A percentile compares a stretch with the other conserved stretches of the same genome.
Evolutionary conservation across 2,888 invertebrate genomes (phyloP).

Genomic region (Stictocephala bisonia): DNA sequence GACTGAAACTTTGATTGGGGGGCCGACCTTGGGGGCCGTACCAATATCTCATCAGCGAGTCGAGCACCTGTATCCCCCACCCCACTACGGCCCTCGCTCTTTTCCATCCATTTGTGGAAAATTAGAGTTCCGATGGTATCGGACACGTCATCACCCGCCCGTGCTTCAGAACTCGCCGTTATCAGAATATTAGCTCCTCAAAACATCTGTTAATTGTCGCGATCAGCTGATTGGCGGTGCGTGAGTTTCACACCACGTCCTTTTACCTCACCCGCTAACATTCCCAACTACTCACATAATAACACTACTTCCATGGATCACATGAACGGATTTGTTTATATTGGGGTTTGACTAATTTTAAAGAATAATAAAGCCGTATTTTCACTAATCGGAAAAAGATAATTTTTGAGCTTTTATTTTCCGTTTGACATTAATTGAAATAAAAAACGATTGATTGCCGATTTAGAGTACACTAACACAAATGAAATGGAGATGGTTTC

Average conservation of each 20-base stretch:
- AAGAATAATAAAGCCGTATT: too few species aligned
- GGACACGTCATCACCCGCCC: slow-evolving; percentile 2
- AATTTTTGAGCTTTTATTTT: too few species aligned
- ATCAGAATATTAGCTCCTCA: slow-evolving; percentile 40
- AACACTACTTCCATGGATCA: too few species aligned
- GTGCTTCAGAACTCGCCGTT: slow-evolving; percentile 28
- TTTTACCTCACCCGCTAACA: too few species aligned
- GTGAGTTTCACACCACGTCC: slow-evolving; percentile 4
- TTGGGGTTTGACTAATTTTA: too few species aligned
- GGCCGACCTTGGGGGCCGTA: slow-evolving; percentile 45
- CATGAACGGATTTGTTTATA: too few species aligned
- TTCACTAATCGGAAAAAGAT: too few species aligned
- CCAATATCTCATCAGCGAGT: slow-evolving; percentile 43
- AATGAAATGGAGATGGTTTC: too few species aligned
- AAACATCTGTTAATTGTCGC: slow-evolving; percentile 40
- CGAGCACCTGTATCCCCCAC: neutral
- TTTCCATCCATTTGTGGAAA: slow-evolving; percentile 40
- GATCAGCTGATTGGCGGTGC: slow-evolving; percentile 5
- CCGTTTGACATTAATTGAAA: too few species aligned
- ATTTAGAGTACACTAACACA: too few species aligned
- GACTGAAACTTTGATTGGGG: slow-evolving; percentile 47
- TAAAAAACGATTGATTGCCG: too few species aligned
- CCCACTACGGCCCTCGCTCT: neutral
- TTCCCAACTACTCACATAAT: too few species aligned
- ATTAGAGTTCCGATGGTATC: slow-evolving; percentile 28